Evolutionary conservation across 1,140 invertebrate species (phyloP).

Genomic region (Danaus plexippus): DNA sequence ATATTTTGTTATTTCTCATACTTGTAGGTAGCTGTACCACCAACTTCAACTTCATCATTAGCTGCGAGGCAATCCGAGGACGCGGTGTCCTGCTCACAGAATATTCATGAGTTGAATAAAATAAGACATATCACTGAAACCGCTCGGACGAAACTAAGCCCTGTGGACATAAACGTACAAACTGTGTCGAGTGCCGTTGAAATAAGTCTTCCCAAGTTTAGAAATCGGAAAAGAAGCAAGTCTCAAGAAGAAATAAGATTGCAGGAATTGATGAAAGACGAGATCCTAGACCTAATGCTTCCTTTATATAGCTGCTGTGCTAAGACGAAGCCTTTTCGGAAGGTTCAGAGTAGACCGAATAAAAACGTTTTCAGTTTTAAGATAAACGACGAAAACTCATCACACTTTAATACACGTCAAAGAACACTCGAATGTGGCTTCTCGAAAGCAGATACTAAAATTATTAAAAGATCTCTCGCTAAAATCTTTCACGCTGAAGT

Average conservation of each 20-base stretch:
- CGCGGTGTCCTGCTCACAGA: background rate
- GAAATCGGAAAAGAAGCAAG: constrained; percentile 22
- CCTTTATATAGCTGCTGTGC: constrained; percentile 1
- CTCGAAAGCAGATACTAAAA: constrained; percentile 3
- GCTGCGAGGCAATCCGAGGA: background rate
- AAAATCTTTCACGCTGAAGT: constrained; percentile 12
- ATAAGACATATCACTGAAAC: background rate
- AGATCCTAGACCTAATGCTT: constrained; percentile 14
- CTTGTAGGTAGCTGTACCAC: constrained; percentile 23
- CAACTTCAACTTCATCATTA: constrained; percentile 18
- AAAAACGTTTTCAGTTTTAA: no score
- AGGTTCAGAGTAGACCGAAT: no score
- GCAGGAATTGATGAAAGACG: constrained; percentile 12
- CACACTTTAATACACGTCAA: background rate
- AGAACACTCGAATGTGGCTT: no score
- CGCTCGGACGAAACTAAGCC: constrained; percentile 2
- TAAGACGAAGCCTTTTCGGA: no score
- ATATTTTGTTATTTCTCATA: background rate
- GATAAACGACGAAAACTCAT: no score
- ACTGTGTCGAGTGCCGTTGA: constrained; percentile 11
- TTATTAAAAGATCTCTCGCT: background rate
- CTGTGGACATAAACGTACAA: constrained; percentile 10
- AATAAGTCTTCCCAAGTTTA: constrained; percentile 6
- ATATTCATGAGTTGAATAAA: background rate
- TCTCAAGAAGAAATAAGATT: constrained; percentile 28